Evolutionary conservation across 2,113 vertebrate species (phyloP).

Genomic region (Enhydra lutris): DNA sequence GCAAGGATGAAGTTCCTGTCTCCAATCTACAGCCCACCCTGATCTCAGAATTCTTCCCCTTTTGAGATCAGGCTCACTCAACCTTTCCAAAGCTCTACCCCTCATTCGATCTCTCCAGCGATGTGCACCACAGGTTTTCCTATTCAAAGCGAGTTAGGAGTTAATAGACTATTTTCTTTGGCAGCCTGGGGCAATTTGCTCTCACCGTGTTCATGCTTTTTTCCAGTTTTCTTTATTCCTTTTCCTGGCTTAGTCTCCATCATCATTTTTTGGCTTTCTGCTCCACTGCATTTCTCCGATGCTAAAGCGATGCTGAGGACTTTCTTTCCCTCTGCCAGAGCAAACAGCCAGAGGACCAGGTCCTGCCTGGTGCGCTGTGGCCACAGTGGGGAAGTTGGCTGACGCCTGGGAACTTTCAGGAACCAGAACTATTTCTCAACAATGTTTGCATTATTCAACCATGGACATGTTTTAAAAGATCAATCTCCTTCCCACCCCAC

Average conservation of each 20-base stretch:
- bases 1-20: not conserved
- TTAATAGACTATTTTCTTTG: slow-evolving; percentile 29
- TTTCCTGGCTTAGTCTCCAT: slow-evolving; percentile 35
- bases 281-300: slow-evolving; percentile 18
- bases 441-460: not conserved
- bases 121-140: not conserved
- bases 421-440: slow-evolving; percentile 16
- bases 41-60: not conserved
- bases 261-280: slow-evolving; percentile 39
- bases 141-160: not conserved
- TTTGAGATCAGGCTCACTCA: not conserved
- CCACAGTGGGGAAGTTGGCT: not conserved
- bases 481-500: rapidly evolving
- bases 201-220: slow-evolving; percentile 14
- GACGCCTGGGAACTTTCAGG: not conserved
- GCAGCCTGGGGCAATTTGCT: slow-evolving; percentile 21
- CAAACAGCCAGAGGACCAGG: not conserved
- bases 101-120: not conserved
- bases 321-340: slow-evolving; percentile 40
- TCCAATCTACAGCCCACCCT: not conserved
- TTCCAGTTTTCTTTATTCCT: slow-evolving; percentile 36
- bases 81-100: not conserved
- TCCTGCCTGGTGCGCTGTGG: not conserved
- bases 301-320: not conserved
- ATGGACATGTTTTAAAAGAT: not conserved